Conservation (phyloP, 2,888 invertebrate genomes). For the Axea sp. region DNA sequence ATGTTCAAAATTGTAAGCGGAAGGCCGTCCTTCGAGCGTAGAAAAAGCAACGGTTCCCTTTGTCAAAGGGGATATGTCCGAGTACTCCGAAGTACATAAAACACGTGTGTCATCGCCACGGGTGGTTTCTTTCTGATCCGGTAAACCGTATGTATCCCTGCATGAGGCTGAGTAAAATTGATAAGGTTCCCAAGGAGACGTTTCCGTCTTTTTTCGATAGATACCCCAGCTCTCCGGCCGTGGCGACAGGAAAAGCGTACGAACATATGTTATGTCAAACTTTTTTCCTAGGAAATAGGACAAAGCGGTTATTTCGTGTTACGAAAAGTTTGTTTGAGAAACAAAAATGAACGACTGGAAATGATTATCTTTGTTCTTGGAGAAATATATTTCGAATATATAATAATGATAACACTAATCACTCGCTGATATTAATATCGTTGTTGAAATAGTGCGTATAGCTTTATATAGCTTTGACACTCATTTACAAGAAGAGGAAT, state of each 20-base stretch:
- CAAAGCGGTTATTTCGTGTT: slow-evolving; percentile 3
- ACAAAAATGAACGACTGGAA: too few relatives aligned
- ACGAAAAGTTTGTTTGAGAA: too few relatives aligned
- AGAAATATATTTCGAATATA: too few relatives aligned
- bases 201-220: slow-evolving; percentile 90
- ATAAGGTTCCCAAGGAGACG: slow-evolving; percentile 92
- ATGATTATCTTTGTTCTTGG: too few relatives aligned
- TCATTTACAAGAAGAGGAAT: too few relatives aligned
- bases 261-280: slow-evolving; percentile 97
- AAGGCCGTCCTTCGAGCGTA: slow-evolving; percentile 95
- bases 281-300: slow-evolving; percentile 87
- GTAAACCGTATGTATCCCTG: slow-evolving; percentile 92
- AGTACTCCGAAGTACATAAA: slow-evolving; percentile 98
- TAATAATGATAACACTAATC: too few relatives aligned
- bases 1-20: slow-evolving; percentile 94
- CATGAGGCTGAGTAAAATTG: slow-evolving; percentile 97
- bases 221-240: slow-evolving; percentile 98
- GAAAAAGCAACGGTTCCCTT: slow-evolving; percentile 97
- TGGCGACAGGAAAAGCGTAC: slow-evolving; percentile 95
- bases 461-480: too few relatives aligned
- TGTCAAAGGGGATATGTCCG: slow-evolving; percentile 96
- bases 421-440: too few relatives aligned
- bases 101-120: slow-evolving; percentile 92
- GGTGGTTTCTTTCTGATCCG: slow-evolving; percentile 86
- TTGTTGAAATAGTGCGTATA: too few relatives aligned